phyloP scores from a whole-genome alignment of 2,113 vertebrate genomes.

The Tupaia tana region DNA sequence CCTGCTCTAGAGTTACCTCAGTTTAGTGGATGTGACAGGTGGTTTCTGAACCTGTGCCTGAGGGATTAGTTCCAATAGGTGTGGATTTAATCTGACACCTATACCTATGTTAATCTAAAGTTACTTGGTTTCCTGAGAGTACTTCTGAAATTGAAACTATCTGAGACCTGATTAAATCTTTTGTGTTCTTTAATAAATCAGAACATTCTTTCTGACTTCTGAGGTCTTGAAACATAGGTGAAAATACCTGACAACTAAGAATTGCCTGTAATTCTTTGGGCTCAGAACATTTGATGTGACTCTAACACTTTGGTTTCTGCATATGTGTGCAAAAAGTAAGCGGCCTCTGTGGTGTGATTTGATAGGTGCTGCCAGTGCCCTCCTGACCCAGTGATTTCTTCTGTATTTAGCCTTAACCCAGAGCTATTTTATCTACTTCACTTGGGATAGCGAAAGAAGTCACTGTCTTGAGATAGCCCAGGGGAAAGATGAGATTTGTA shows the following conservation, averaged over 20 bases:
- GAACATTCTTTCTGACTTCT: constrained; percentile 6
- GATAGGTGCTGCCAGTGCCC: neutral
- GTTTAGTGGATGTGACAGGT: neutral
- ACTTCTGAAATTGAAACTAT: constrained; percentile 24
- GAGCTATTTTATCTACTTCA: neutral
- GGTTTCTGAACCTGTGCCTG: neutral
- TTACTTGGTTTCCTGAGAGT: constrained; percentile 34
- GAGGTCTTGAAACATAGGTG: neutral
- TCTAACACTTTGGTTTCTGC: neutral
- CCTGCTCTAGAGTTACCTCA: neutral
- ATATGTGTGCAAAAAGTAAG: neutral
- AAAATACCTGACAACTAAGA: constrained; percentile 45
- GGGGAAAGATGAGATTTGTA: neutral
- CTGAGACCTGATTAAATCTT: neutral
- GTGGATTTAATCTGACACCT: neutral
- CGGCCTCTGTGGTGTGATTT: neutral
- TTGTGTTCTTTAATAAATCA: constrained; percentile 26
- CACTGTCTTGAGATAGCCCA: neutral
- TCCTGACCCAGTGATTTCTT: neutral
- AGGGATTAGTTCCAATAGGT: neutral
- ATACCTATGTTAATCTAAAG: constrained; percentile 31
- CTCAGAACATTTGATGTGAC: neutral
- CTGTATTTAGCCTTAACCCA: neutral
- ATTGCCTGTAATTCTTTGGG: constrained; percentile 12
- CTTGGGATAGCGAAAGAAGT: neutral